Conservation (phyloP, 2,113 vertebrate genomes). For the Hymenochirus boettgeri region DNA sequence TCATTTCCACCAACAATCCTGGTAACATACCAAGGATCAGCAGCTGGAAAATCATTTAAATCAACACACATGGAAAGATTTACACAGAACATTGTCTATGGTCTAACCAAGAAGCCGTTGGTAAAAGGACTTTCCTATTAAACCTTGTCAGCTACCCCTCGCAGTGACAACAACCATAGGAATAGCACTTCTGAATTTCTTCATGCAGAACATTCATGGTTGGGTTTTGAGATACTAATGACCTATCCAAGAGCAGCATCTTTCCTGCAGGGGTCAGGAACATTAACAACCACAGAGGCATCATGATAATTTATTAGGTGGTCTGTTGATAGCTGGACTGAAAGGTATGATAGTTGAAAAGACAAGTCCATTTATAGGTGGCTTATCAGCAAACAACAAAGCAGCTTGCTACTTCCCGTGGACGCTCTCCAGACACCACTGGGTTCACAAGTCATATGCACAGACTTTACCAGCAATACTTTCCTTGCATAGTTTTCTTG, state of each 20-base stretch:
- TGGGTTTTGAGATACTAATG: no score
- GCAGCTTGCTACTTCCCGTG: conserved; percentile 10
- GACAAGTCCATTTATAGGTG: conserved; percentile 3
- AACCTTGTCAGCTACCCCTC: no score
- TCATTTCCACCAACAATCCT: conserved; percentile 48
- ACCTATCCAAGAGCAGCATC: no score
- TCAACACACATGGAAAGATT: no score
- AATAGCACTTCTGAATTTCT: no score
- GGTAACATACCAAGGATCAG: conserved; percentile 1
- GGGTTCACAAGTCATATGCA: conserved; percentile 15
- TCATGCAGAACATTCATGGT: no score
- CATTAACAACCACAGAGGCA: conserved; percentile 1
- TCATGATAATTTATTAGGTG: conserved; percentile 3
- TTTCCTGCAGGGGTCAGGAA: conserved; percentile 26
- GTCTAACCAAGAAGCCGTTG: no score
- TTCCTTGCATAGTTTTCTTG: no score
- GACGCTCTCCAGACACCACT: conserved; percentile 15
- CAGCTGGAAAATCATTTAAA: not conserved
- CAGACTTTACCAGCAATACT: no score
- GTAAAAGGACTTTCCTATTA: no score
- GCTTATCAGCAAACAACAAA: not conserved
- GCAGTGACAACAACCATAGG: no score
- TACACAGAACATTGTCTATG: no score
- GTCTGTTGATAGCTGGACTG: not conserved
- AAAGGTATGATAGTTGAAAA: not conserved